Percentiles rank a stretch among this genome's conserved stretches.
phyloP scores from a whole-genome alignment of 2,888 invertebrate species.

The Macaria liturata region DNA sequence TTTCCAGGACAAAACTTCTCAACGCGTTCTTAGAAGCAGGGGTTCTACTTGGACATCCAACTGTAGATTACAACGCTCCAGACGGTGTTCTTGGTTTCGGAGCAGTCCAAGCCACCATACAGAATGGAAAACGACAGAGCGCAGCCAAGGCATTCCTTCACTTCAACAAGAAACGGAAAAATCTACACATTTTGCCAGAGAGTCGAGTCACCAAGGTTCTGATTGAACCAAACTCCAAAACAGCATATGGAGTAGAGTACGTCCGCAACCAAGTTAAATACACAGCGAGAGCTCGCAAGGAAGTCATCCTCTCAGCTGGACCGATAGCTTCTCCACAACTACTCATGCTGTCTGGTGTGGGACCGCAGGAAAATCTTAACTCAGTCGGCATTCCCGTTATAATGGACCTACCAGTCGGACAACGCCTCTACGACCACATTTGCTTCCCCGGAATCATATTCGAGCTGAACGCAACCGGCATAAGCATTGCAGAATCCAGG shows the following conservation, averaged over 20 bases:
- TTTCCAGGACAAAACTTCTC: conserved; percentile 65
- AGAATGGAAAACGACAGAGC: conserved; percentile 85
- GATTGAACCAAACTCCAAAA: conserved; percentile 84
- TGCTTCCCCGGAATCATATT: conserved; percentile 78
- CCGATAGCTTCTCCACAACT: conserved; percentile 95
- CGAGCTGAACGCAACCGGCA: conserved; percentile 63
- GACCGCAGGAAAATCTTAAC: conserved; percentile 79
- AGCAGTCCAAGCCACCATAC: conserved; percentile 85
- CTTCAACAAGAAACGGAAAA: conserved; percentile 82
- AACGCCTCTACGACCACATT: conserved; percentile 85
- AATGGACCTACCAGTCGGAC: conserved; percentile 86
- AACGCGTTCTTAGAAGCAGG: conserved; percentile 85
- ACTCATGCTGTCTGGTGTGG: conserved; percentile 92
- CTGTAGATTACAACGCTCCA: conserved; percentile 87
- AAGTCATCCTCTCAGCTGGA: conserved; percentile 93
- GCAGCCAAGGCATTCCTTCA: conserved; percentile 86
- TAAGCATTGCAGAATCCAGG: conserved; percentile 57
- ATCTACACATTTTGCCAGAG: conserved; percentile 87
- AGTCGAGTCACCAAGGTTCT: conserved; percentile 86
- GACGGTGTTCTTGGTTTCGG: conserved; percentile 85
- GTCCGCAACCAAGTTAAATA: conserved; percentile 73
- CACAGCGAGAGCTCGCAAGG: conserved; percentile 86
- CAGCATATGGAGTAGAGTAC: conserved; percentile 87
- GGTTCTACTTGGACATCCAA: conserved; percentile 85
- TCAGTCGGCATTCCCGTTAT: conserved; percentile 83